Evolutionary conservation across 2,113 vertebrate genomes (phyloP), one percentile per base, ranked within the genome.

Genomic region (Saguinus imperator): DNA sequence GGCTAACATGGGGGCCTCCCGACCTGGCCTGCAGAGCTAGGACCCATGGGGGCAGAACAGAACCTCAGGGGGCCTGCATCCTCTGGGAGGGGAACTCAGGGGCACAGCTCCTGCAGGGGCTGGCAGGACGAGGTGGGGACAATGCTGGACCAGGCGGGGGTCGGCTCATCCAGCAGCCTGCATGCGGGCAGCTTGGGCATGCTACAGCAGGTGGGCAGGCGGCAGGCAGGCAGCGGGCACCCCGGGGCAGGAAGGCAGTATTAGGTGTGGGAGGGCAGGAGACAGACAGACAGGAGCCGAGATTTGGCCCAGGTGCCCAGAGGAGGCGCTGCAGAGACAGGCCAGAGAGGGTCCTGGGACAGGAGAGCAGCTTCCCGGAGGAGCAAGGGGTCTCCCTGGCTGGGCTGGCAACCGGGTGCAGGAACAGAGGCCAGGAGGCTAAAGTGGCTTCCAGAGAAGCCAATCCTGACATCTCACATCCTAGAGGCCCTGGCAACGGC

Each of bases 221-320:
- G 95, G 97, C 89, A 93, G 98, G 98, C 98, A 98, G 98, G 98
- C 98, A 89, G 93, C 91, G 52, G 94, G 98, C 97, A 98, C 98
- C 98, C 97, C 97, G 95, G 86, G 95, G 94, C 0, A 40, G 97
- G 97, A 97, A 98, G 97, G 98, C 92, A 66, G 94, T 40, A n/a
- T 96, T 97, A 96, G 35, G 83, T 83, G 45, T 0, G 3, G 83
- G 55, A 68, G 37, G 73, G 75, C 64, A 81, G 68, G 68, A 94
- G 68, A 87, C 97, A 96, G 91, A 96, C 58, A 96, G 50, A 88
- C 2, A 29, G 86, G 87, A 96, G 77, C 61, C 80, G 50, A 93
- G 83, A 91, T 27, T 77, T 13, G 82, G 52, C 68, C 86, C 91
- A 87, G 95, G 48, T 86, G 66, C 88, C 87, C 75, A 79, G 45